phyloP scores from a whole-genome alignment of 2,113 vertebrate species.

The Bombycilla garrulus region DNA sequence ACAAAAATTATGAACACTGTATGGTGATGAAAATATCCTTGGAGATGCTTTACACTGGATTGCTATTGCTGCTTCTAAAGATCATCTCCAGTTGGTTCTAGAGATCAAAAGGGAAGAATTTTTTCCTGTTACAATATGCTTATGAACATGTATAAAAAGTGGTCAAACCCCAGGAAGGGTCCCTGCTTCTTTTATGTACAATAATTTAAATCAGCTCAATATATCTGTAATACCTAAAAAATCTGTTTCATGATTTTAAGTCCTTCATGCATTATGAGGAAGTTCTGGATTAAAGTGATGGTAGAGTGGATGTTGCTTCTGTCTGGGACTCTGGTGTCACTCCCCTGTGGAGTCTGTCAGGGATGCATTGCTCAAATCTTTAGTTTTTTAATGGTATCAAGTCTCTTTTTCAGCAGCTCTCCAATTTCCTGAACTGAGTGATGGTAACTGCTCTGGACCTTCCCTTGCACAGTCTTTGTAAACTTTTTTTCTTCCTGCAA shows the following conservation, averaged over 20 bases:
- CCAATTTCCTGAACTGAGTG: slow-evolving; percentile 93
- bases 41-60: slow-evolving; percentile 71
- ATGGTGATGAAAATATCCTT: slow-evolving; percentile 54
- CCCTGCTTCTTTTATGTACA: slow-evolving; percentile 89
- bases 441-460: slow-evolving; percentile 94
- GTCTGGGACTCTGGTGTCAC: slow-evolving; percentile 52
- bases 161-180: slow-evolving; percentile 76
- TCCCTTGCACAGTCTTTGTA: slow-evolving; percentile 87
- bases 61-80: slow-evolving; percentile 79
- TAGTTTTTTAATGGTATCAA: slow-evolving; percentile 89
- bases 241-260: slow-evolving; percentile 78
- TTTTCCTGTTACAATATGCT: slow-evolving; percentile 66
- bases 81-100: slow-evolving; percentile 59
- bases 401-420: slow-evolving; percentile 93
- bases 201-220: slow-evolving; percentile 87
- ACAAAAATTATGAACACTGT: slow-evolving; percentile 58
- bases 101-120: slow-evolving; percentile 61
- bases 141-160: slow-evolving; percentile 82
- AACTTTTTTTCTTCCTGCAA: slow-evolving; percentile 88
- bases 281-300: slow-evolving; percentile 80
- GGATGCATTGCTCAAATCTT: slow-evolving; percentile 83
- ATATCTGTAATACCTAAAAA: slow-evolving; percentile 78
- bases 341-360: slow-evolving; percentile 33
- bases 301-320: slow-evolving; percentile 65
- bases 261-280: slow-evolving; percentile 85